Conservation (phyloP, 2,888 invertebrate species). For the Tuberolachnus salignus region DNA sequence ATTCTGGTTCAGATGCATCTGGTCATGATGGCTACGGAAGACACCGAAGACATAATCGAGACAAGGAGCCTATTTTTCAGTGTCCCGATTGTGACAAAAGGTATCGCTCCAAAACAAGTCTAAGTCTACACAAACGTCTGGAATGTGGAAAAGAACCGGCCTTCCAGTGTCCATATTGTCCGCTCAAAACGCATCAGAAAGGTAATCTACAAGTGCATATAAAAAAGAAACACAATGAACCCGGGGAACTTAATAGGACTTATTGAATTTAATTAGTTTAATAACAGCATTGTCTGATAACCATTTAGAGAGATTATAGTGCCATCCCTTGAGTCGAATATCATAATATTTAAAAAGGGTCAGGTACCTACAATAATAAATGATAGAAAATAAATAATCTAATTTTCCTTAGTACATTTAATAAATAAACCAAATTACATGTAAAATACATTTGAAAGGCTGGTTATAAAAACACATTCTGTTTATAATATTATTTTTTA, state of each 20-base stretch:
- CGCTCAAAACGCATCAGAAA: constrained; percentile 61
- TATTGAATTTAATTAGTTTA: constrained; percentile 20
- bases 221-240: constrained; percentile 59
- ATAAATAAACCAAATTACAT: background rate
- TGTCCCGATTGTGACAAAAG: constrained; percentile 60
- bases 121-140: constrained; percentile 60
- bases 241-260: constrained; percentile 50
- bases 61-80: constrained; percentile 58
- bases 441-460: background rate
- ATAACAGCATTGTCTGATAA: constrained; percentile 28
- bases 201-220: constrained; percentile 60
- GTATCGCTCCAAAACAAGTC: constrained; percentile 60
- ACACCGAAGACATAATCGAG: constrained; percentile 57
- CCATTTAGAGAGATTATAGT: constrained; percentile 48
- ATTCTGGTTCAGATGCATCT: constrained; percentile 53
- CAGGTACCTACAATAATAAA: background rate
- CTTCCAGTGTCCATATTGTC: constrained; percentile 61
- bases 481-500: background rate
- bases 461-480: background rate
- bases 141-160: constrained; percentile 62
- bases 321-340: constrained; percentile 38
- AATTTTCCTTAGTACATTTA: background rate
- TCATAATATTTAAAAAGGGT: constrained; percentile 15
- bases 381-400: background rate
- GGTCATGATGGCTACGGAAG: constrained; percentile 53